Evolutionary conservation across 2,113 vertebrate species (phyloP).

Genomic region (Helogale parvula): DNA sequence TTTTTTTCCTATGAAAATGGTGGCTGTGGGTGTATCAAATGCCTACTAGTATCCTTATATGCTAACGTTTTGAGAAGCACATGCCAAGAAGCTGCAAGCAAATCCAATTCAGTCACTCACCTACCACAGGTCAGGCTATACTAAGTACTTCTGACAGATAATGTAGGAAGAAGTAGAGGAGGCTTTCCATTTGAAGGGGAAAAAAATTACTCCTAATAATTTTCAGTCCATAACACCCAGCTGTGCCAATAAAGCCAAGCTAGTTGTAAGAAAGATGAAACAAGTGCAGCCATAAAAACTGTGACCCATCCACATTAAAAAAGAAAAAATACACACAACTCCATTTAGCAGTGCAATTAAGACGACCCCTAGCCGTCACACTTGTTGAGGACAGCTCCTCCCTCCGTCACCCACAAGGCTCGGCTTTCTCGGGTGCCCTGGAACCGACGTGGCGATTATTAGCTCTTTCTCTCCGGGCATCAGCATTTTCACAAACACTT

Average conservation of each 20-base stretch:
- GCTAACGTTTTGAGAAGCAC: conserved; percentile 9
- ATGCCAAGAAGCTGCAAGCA: neutral
- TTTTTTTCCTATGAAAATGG: neutral
- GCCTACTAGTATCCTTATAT: neutral
- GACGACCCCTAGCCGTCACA: conserved; percentile 30
- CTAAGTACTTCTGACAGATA: neutral
- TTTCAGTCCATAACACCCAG: neutral
- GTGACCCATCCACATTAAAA: neutral
- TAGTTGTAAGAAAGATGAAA: conserved; percentile 25
- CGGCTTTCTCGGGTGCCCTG: neutral
- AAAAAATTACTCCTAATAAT: conserved; percentile 33
- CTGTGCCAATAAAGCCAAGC: conserved; percentile 40
- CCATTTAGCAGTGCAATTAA: conserved; percentile 36
- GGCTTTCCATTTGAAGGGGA: neutral
- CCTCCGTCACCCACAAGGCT: neutral
- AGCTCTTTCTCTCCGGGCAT: conserved; percentile 3
- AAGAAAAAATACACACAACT: neutral
- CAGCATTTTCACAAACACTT: conserved; percentile 42
- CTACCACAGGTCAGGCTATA: neutral
- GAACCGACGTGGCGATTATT: neutral
- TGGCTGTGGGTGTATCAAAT: neutral
- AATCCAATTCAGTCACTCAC: neutral
- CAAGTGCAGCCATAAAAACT: neutral
- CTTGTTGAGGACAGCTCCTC: neutral
- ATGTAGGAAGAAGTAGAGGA: neutral